A percentile compares a stretch with the other conserved stretches of the same genome.
Evolutionary conservation across 2,888 invertebrate species (phyloP).

Genomic region (Serripes groenlandicus): DNA sequence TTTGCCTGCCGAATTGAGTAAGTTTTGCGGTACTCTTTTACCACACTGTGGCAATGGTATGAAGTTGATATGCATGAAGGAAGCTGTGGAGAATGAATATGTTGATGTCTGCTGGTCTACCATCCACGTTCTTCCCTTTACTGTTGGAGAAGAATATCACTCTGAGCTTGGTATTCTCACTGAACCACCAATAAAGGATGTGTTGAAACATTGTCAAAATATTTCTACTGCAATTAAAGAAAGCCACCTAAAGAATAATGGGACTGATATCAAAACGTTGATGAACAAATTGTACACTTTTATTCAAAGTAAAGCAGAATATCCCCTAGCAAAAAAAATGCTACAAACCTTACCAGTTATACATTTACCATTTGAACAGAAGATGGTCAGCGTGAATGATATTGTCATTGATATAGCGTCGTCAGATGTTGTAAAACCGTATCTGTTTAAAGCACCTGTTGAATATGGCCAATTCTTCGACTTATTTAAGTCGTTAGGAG

Average conservation of each 20-base stretch:
- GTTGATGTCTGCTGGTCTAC: conserved; percentile 36
- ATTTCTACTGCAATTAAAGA: conserved; percentile 25
- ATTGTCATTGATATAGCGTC: conserved; percentile 16
- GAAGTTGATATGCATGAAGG: conserved; percentile 32
- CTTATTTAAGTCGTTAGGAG: conserved; percentile 40
- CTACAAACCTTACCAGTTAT: conserved; percentile 33
- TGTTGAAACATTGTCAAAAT: conserved; percentile 52
- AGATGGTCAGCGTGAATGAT: conserved; percentile 19
- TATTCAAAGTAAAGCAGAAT: neutral
- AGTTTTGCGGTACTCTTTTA: neutral
- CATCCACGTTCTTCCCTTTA: conserved; percentile 11
- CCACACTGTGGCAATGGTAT: conserved; percentile 20
- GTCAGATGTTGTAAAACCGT: conserved; percentile 34
- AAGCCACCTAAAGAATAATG: neutral
- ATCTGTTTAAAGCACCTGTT: conserved; percentile 31
- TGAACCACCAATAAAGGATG: conserved; percentile 14
- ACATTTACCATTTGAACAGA: conserved; percentile 16
- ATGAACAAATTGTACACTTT: conserved; percentile 31
- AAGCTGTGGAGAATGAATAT: neutral
- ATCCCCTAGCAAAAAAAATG: neutral
- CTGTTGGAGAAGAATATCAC: neutral
- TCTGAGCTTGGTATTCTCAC: conserved; percentile 14
- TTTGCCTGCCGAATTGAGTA: conserved; percentile 25
- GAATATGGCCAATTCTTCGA: conserved; percentile 27
- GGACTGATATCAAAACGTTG: neutral